phyloP scores from a whole-genome alignment of 1,140 invertebrate genomes.

The Stenopsyche tienmushanensis region DNA sequence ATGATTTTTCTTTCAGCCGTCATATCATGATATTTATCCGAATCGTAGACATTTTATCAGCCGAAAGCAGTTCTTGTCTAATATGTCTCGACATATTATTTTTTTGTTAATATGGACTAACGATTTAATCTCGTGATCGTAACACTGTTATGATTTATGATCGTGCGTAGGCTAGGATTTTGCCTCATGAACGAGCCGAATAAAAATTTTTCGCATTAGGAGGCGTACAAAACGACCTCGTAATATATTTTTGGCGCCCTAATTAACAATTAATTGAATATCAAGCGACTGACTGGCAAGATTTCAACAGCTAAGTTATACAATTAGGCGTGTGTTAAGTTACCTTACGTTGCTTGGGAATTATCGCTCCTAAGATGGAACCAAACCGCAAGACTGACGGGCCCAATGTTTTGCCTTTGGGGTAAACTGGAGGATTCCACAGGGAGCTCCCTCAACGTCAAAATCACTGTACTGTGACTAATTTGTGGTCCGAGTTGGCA shows the following conservation, averaged over 20 bases:
- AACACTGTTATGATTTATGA: no score
- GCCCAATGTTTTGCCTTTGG: conserved; percentile 7
- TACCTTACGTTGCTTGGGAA: neutral
- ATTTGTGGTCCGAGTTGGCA: conserved; percentile 17
- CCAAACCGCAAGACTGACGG: conserved; percentile 18
- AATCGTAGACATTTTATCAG: no score
- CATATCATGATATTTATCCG: no score
- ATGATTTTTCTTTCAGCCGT: no score
- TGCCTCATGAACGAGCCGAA: no score
- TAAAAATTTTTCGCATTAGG: no score
- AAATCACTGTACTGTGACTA: conserved; percentile 21
- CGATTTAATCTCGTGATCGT: no score
- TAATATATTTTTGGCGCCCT: conserved; percentile 1
- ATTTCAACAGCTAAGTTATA: neutral
- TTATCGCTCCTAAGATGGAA: conserved; percentile 5
- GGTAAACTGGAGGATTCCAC: conserved; percentile 10
- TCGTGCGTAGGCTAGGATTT: no score
- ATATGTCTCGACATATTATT: no score
- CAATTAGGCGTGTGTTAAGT: neutral
- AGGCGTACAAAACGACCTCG: no score
- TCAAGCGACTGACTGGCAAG: neutral
- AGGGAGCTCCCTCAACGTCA: conserved; percentile 4
- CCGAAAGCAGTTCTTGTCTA: no score
- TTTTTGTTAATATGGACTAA: no score
- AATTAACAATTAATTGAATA: neutral